Conservation (phyloP, 2,888 invertebrate genomes). For the Agrilus biguttatus region DNA sequence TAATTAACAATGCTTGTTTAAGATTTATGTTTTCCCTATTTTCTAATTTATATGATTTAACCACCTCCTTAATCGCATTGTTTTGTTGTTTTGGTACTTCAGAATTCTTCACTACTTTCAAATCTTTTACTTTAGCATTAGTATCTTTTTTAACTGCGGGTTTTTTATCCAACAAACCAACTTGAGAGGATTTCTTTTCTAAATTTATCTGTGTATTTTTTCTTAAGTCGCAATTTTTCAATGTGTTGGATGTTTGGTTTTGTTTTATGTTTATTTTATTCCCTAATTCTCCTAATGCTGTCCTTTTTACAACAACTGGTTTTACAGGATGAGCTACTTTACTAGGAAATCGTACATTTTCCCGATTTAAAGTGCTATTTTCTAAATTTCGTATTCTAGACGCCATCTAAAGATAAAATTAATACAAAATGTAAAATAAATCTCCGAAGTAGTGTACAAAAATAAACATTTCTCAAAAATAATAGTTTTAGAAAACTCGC, state of each 20-base stretch:
- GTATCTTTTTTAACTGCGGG: background rate
- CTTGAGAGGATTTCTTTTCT: conserved; percentile 4
- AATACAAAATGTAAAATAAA: conserved; percentile 4
- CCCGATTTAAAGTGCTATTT: conserved; percentile 7
- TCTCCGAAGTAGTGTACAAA: background rate
- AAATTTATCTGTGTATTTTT: conserved; percentile 6
- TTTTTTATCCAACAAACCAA: conserved; percentile 2
- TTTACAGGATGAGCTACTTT: conserved; percentile 8
- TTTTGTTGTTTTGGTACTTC: no score
- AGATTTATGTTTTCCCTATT: no score
- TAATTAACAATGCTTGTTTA: no score
- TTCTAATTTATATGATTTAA: no score
- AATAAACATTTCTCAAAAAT: no score
- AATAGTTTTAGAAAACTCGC: no score
- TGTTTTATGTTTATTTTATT: conserved; percentile 11
- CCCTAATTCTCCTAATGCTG: conserved; percentile 18
- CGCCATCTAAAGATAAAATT: conserved; percentile 14
- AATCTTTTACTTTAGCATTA: no score
- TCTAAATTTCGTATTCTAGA: conserved; percentile 8
- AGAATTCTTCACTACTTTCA: no score
- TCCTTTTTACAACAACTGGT: conserved; percentile 10
- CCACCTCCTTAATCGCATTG: no score
- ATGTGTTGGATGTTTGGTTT: background rate
- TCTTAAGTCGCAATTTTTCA: conserved; percentile 3
- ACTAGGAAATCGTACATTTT: conserved; percentile 12